Conservation (phyloP, 2,113 vertebrate species). For the Puma concolor region DNA sequence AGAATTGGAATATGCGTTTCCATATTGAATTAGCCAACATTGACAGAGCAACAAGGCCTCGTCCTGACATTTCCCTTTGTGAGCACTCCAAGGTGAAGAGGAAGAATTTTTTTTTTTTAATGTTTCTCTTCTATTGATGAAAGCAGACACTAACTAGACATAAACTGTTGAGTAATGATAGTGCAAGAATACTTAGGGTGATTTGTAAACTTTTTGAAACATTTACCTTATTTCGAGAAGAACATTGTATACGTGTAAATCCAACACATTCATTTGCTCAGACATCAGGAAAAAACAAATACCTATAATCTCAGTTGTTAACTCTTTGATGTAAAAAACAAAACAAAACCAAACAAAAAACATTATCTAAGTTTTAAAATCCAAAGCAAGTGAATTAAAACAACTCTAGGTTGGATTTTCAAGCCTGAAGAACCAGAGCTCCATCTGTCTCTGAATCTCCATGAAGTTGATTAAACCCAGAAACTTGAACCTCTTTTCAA, state of each 20-base stretch:
- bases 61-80: not conserved
- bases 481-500: not conserved
- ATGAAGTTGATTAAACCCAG: not conserved
- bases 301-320: not conserved
- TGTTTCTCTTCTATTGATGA: not conserved
- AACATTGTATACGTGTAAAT: not conserved
- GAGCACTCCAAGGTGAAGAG: not conserved
- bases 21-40: not conserved
- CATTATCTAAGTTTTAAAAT: constrained; percentile 1
- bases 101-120: not conserved
- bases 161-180: not conserved
- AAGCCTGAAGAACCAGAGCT: not conserved
- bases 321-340: not conserved
- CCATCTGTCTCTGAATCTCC: not conserved
- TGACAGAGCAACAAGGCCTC: not conserved
- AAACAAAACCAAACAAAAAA: not conserved
- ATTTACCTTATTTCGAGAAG: not conserved
- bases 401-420: not conserved
- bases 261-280: not conserved
- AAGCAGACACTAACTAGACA: not conserved
- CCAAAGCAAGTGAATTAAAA: not conserved
- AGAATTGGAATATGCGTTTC: not conserved
- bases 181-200: not conserved
- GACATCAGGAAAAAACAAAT: not conserved
- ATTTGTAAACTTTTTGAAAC: not conserved